Conservation (phyloP, 2,888 invertebrate species). For the Ectemnius cavifrons region DNA sequence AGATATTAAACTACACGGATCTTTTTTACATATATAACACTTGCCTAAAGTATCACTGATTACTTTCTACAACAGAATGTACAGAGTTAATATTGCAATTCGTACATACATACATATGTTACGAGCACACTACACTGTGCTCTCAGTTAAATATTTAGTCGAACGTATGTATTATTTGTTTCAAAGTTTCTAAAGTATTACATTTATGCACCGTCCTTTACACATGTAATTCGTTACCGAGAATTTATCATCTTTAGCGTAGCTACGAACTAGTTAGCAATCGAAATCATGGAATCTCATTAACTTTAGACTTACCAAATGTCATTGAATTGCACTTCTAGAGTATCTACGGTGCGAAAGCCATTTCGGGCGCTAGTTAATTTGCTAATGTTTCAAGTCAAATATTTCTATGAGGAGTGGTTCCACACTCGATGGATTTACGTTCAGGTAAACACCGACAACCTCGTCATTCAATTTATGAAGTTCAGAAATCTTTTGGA, state of each 20-base stretch:
- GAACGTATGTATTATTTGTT: neutral
- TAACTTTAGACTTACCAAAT: no score
- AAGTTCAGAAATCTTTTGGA: constrained; percentile 94
- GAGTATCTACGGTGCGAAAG: no score
- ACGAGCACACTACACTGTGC: neutral
- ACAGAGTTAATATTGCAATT: neutral
- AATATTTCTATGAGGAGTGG: constrained; percentile 97
- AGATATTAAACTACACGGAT: constrained; percentile 1
- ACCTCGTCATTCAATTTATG: constrained; percentile 93
- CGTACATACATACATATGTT: constrained; percentile 3
- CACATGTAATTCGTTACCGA: neutral
- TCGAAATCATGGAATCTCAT: no score
- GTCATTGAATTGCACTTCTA: no score
- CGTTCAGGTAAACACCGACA: constrained; percentile 94
- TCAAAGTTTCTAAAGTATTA: neutral
- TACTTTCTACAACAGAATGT: neutral
- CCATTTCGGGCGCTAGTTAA: no score
- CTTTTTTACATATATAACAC: neutral
- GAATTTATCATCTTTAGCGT: neutral
- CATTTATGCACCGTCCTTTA: neutral
- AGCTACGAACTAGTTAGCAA: no score
- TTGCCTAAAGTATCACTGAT: neutral
- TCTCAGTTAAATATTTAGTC: neutral
- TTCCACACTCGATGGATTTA: constrained; percentile 94
- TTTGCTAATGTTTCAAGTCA: constrained; percentile 85